These are phyloP conservation scores for Anguilla megastoma DNA, from an alignment of 2,797 vertebrate genomes.

Conservation along the genomic window DNA sequence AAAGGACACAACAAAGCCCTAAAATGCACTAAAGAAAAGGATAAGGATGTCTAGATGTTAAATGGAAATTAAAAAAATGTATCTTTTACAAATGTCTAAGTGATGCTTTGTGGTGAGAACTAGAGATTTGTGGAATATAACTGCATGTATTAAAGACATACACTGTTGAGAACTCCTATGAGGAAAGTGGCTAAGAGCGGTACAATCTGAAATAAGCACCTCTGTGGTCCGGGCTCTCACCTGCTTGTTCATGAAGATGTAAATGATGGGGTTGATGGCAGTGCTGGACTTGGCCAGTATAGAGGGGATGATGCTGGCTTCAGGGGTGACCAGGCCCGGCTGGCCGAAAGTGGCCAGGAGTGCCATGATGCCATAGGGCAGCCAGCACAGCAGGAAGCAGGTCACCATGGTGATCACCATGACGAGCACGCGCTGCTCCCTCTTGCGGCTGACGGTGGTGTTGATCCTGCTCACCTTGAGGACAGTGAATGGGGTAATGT, in stretches of 20 bases:
- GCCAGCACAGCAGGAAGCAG: conserved; percentile 81
- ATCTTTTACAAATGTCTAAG: background rate
- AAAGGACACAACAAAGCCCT: too few relatives aligned
- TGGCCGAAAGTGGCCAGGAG: conserved; percentile 74
- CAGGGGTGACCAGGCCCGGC: conserved; percentile 64
- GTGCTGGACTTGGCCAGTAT: conserved; percentile 81
- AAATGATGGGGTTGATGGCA: conserved; percentile 78
- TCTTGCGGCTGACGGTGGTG: conserved; percentile 52
- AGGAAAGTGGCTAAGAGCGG: too few relatives aligned
- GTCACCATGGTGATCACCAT: conserved; percentile 78
- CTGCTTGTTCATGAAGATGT: conserved; percentile 84
- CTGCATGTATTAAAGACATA: background rate
- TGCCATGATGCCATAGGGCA: conserved; percentile 75
- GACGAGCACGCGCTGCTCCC: conserved; percentile 72
- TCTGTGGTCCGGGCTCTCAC: conserved; percentile 55
- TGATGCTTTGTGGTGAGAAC: background rate
- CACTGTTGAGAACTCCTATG: too few relatives aligned
- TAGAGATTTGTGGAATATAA: background rate
- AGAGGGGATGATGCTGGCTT: conserved; percentile 75
- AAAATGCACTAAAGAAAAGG: too few relatives aligned
- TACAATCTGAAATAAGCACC: background rate
- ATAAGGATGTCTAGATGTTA: too few relatives aligned
- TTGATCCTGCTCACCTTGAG: conserved; percentile 66
- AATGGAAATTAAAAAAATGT: too few relatives aligned
- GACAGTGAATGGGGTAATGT: conserved; percentile 6